A percentile compares a stretch with the other conserved stretches of the same genome.
Evolutionary conservation across 2,797 vertebrate genomes (phyloP).

Genomic region (Leucoraja ocellata): DNA sequence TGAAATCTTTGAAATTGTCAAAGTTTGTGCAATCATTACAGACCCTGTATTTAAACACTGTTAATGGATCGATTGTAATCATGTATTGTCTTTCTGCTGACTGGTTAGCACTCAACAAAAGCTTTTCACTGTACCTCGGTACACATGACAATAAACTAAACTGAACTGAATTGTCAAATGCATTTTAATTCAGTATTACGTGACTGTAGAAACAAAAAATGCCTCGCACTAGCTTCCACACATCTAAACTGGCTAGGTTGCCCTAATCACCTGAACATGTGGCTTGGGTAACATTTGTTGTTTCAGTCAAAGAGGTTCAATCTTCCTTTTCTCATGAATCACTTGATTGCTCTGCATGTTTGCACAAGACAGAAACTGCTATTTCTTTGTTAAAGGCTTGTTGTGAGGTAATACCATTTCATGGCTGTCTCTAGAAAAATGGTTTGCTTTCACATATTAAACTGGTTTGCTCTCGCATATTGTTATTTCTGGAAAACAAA

Average conservation of each 20-base stretch:
- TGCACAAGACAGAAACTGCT: conserved; percentile 61
- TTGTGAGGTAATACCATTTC: conserved; percentile 29
- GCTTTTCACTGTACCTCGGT: too few relatives aligned
- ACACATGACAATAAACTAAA: too few relatives aligned
- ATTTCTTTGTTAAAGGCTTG: conserved; percentile 55
- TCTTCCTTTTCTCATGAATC: conserved; percentile 32
- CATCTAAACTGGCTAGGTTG: conserved; percentile 29
- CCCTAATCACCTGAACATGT: conserved; percentile 6
- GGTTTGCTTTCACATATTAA: conserved; percentile 7
- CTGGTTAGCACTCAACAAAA: too few relatives aligned
- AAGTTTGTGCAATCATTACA: neutral
- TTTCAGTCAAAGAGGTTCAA: conserved; percentile 4
- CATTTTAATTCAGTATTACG: conserved; percentile 17
- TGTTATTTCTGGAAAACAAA: conserved; percentile 4
- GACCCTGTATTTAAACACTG: neutral
- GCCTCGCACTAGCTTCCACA: conserved; percentile 19
- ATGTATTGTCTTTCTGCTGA: too few relatives aligned
- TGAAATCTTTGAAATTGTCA: conserved; percentile 14
- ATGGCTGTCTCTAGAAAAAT: neutral
- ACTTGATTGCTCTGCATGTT: conserved; percentile 51
- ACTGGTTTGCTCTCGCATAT: neutral
- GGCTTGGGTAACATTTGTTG: conserved; percentile 16
- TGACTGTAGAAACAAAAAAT: neutral
- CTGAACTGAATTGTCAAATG: neutral
- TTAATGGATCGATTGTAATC: too few relatives aligned